These are phyloP conservation scores for Bombus balteatus DNA, from an alignment of 1,140 invertebrate species.

Conservation along the genomic window DNA sequence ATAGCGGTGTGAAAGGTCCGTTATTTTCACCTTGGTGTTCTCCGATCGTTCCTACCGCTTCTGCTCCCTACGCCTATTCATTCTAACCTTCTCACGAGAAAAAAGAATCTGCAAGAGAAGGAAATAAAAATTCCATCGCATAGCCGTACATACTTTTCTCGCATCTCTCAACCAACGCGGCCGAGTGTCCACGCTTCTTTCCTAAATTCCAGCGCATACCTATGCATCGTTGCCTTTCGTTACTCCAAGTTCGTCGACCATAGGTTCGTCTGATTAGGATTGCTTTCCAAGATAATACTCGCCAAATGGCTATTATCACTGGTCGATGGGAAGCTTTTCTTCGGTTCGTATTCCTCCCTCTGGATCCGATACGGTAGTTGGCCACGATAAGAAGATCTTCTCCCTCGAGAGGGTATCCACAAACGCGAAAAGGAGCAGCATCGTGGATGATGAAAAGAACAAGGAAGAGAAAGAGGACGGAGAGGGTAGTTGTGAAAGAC, in stretches of 20 bases:
- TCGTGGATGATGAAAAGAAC: background rate
- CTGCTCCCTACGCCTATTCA: slow-evolving; percentile 28
- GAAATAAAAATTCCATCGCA: slow-evolving; percentile 33
- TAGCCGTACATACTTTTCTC: slow-evolving; percentile 34
- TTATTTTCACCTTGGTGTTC: slow-evolving; percentile 60
- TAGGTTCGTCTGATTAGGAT: background rate
- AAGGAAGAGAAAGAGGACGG: background rate
- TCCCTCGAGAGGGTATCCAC: slow-evolving; percentile 5
- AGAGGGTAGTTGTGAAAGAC: background rate
- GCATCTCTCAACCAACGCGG: background rate
- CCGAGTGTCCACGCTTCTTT: background rate
- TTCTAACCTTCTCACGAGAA: slow-evolving; percentile 35
- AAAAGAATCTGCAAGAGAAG: background rate
- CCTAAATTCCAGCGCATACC: slow-evolving; percentile 28
- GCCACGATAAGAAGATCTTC: slow-evolving; percentile 43
- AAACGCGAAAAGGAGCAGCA: background rate
- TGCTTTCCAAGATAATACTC: slow-evolving; percentile 39
- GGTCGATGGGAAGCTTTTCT: slow-evolving; percentile 15
- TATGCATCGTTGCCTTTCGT: slow-evolving; percentile 1
- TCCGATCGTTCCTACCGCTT: slow-evolving; percentile 38
- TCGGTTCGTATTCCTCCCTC: background rate
- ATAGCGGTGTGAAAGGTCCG: slow-evolving; percentile 48
- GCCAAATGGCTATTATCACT: slow-evolving; percentile 51
- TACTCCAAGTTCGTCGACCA: background rate
- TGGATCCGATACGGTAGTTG: slow-evolving; percentile 36